Evolutionary conservation across 2,888 invertebrate genomes (phyloP).

Genomic region (Nematopogon swammerdamellus): DNA sequence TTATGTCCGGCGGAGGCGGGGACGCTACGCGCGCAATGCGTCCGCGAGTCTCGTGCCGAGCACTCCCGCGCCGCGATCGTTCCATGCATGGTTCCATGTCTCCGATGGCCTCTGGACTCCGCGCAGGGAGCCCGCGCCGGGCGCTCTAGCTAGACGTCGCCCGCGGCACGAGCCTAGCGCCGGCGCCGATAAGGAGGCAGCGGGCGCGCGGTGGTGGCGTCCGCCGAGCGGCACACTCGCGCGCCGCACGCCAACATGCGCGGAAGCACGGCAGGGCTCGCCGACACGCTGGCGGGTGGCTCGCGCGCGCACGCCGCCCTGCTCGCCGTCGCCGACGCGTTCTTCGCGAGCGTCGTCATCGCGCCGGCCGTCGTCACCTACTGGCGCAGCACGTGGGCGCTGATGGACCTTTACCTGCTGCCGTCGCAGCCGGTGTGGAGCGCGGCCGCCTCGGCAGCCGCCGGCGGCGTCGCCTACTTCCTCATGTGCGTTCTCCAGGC

Average conservation of each 20-base stretch:
- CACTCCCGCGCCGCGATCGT: constrained; percentile 1
- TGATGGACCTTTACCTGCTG: constrained; percentile 70
- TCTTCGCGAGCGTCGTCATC: constrained; percentile 69
- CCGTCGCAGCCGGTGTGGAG: constrained; percentile 60
- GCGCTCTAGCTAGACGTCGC: constrained; percentile 3
- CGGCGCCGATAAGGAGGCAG: constrained; percentile 24
- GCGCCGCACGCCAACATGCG: constrained; percentile 49
- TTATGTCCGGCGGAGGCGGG: constrained; percentile 14
- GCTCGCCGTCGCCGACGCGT: constrained; percentile 66
- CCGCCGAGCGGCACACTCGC: constrained; percentile 27
- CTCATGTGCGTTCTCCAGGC: constrained; percentile 67
- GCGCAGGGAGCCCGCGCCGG: constrained; percentile 5
- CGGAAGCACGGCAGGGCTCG: constrained; percentile 64
- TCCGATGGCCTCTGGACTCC: constrained; percentile 7
- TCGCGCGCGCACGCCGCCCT: constrained; percentile 47
- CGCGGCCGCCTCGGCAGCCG: constrained; percentile 62
- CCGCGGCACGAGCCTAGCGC: background rate
- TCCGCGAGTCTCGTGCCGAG: constrained; percentile 12
- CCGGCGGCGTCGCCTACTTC: constrained; percentile 70
- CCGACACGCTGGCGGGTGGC: constrained; percentile 57
- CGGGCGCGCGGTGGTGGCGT: constrained; percentile 13
- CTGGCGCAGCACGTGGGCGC: constrained; percentile 84
- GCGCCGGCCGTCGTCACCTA: constrained; percentile 81
- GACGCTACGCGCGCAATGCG: constrained; percentile 15
- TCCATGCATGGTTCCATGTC: constrained; percentile 2